These are phyloP conservation scores for Nasalis larvatus DNA, from an alignment of 2,113 vertebrate species.

Conservation along the genomic window DNA sequence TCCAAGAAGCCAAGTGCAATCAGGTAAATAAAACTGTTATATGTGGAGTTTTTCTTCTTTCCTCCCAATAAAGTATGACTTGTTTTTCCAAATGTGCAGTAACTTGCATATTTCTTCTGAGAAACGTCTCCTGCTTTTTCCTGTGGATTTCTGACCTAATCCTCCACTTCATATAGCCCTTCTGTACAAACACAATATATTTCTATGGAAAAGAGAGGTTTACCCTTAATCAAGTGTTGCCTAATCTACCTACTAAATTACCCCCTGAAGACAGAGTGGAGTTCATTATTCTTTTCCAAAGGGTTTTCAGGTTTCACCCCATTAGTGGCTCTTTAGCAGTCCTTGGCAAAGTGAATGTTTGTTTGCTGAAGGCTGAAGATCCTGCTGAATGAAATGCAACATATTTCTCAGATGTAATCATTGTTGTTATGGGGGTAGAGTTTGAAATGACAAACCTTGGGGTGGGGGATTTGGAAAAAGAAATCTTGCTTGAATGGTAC, in stretches of 20 bases:
- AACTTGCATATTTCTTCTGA: conserved; percentile 65
- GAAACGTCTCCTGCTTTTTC: conserved; percentile 55
- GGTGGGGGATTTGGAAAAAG: not conserved
- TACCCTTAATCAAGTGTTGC: conserved; percentile 69
- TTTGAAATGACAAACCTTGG: not conserved
- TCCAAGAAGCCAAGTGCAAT: not conserved
- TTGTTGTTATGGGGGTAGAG: not conserved
- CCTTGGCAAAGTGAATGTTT: conserved; percentile 32
- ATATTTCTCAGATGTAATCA: conserved; percentile 59
- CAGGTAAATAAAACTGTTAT: conserved; percentile 42
- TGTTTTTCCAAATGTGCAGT: conserved; percentile 51
- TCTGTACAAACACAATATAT: conserved; percentile 67
- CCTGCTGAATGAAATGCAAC: conserved; percentile 39
- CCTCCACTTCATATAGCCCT: conserved; percentile 55
- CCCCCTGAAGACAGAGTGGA: conserved; percentile 24
- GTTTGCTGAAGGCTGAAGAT: conserved; percentile 45
- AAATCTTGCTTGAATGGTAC: not conserved
- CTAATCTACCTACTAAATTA: conserved; percentile 74
- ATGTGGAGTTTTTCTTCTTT: conserved; percentile 23
- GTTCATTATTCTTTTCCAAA: conserved; percentile 58
- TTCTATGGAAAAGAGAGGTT: conserved; percentile 68
- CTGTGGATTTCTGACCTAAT: conserved; percentile 68
- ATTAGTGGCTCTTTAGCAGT: not conserved
- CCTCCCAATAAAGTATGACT: conserved; percentile 46
- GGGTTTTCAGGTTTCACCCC: conserved; percentile 58